A percentile compares a stretch with the other conserved stretches of the same genome.
Evolutionary conservation across 2,888 invertebrate species (phyloP).

Genomic region (Ypsolopha scabrella): DNA sequence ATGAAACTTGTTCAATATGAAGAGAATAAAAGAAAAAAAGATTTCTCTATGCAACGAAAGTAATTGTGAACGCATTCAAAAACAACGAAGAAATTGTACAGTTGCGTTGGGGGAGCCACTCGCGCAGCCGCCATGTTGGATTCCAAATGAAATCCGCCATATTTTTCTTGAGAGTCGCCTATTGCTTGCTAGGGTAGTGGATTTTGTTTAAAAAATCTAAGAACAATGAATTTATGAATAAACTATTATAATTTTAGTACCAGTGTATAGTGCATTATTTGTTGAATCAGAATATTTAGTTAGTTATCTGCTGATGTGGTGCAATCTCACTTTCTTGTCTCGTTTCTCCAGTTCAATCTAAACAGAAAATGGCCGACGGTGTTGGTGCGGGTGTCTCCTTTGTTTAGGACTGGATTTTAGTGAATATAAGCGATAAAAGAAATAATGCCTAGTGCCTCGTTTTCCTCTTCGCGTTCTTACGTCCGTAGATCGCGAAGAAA

Average conservation of each 20-base stretch:
- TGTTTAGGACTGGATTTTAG: slow-evolving; percentile 77
- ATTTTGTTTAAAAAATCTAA: slow-evolving; percentile 43
- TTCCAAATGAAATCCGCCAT: slow-evolving; percentile 50
- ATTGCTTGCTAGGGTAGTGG: slow-evolving; percentile 47
- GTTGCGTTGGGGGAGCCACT: slow-evolving; percentile 33
- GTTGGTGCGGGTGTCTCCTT: slow-evolving; percentile 85
- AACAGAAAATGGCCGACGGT: slow-evolving; percentile 87
- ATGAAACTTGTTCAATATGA: too few relatives aligned
- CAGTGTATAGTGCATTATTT: slow-evolving; percentile 47
- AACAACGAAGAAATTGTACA: slow-evolving; percentile 14
- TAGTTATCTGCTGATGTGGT: slow-evolving; percentile 37
- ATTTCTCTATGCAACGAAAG: too few relatives aligned
- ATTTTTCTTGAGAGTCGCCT: slow-evolving; percentile 62
- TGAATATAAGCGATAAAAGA: slow-evolving; percentile 66
- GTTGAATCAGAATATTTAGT: slow-evolving; percentile 24
- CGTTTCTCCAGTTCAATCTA: slow-evolving; percentile 68
- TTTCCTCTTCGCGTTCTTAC: slow-evolving; percentile 92
- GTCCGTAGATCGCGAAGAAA: slow-evolving; percentile 92
- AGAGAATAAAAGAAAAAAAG: too few relatives aligned
- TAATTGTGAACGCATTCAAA: slow-evolving; percentile 10
- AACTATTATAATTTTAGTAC: slow-evolving; percentile 42
- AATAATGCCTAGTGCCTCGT: slow-evolving; percentile 96
- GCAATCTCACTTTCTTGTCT: slow-evolving; percentile 50
- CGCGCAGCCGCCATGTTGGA: slow-evolving; percentile 47
- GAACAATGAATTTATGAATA: slow-evolving; percentile 56